phyloP scores from a whole-genome alignment of 2,888 invertebrate genomes.

The Noctua janthina region DNA sequence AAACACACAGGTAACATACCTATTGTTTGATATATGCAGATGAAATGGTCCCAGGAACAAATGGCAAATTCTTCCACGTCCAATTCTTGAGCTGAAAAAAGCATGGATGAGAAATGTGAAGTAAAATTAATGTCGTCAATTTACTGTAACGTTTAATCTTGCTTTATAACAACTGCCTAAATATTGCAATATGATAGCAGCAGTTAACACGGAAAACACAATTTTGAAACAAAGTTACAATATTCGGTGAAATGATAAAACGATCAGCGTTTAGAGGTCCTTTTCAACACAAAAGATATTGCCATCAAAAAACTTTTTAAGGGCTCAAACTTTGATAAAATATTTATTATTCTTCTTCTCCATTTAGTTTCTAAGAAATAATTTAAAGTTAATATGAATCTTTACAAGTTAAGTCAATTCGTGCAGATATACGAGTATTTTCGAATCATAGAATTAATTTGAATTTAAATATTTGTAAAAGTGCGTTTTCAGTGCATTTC shows the following conservation, averaged over 20 bases:
- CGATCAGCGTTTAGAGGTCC: neutral
- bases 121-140: neutral
- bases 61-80: constrained; percentile 68
- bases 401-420: constrained; percentile 1
- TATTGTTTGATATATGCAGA: constrained; percentile 76
- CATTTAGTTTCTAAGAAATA: constrained; percentile 8
- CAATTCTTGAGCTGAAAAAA: constrained; percentile 73
- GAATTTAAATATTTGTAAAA: neutral
- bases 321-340: constrained; percentile 15
- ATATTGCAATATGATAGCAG: too few species aligned
- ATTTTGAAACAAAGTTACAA: neutral
- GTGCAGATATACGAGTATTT: neutral
- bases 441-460: neutral
- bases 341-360: neutral
- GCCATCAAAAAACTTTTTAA: constrained; percentile 30
- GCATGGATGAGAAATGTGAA: neutral
- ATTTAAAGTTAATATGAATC: neutral
- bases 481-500: neutral
- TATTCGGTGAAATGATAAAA: neutral
- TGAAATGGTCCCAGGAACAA: constrained; percentile 80
- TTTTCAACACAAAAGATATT: constrained; percentile 13
- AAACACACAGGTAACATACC: constrained; percentile 55
- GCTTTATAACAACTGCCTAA: neutral
- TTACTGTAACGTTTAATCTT: neutral
- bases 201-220: neutral